Evolutionary conservation across 2,888 invertebrate species (phyloP).

Genomic region (Habroteleia sp.): DNA sequence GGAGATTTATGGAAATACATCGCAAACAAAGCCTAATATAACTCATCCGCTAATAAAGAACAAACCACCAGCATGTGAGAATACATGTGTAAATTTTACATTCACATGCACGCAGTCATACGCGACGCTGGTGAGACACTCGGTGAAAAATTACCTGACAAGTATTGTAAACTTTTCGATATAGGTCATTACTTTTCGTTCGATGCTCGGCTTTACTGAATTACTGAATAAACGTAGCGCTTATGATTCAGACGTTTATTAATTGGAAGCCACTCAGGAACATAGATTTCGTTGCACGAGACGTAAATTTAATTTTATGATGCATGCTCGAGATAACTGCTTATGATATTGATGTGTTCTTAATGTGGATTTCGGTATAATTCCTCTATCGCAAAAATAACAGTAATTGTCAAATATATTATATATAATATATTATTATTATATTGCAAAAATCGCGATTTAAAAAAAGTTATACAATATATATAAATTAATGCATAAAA

Average conservation of each 20-base stretch:
- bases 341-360: too few species aligned
- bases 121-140: not conserved
- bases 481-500: too few species aligned
- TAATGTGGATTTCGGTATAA: too few species aligned
- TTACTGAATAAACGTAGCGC: constrained; percentile 6
- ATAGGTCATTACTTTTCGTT: constrained; percentile 14
- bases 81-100: not conserved
- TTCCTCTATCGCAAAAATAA: too few species aligned
- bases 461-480: too few species aligned
- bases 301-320: too few species aligned
- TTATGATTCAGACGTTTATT: constrained; percentile 11
- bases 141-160: constrained; percentile 23
- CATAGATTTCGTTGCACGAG: not conserved
- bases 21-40: constrained; percentile 66
- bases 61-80: constrained; percentile 3
- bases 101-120: not conserved
- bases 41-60: constrained; percentile 57
- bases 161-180: constrained; percentile 17
- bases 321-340: too few species aligned
- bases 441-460: too few species aligned
- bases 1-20: constrained; percentile 71
- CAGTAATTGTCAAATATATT: too few species aligned
- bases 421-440: too few species aligned
- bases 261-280: not conserved
- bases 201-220: constrained; percentile 2